phyloP scores from a whole-genome alignment of 2,113 vertebrate species.

The Hemiscyllium ocellatum region DNA sequence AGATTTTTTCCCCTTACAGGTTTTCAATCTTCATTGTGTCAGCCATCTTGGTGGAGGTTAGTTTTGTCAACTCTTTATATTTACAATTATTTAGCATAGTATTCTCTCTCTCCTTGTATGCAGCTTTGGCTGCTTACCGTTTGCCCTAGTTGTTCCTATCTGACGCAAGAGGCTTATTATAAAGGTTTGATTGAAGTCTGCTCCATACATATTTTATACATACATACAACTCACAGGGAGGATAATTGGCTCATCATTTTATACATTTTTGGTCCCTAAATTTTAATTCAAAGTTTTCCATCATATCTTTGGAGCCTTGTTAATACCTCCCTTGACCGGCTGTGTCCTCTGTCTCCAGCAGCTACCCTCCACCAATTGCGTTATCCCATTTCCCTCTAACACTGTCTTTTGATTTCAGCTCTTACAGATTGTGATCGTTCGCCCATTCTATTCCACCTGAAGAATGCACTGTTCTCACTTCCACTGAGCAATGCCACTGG shows the following conservation, averaged over 20 bases:
- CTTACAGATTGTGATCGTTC: neutral
- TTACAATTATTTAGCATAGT: neutral
- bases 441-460: neutral
- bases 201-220: neutral
- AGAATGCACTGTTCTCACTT: neutral
- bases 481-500: neutral
- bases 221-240: neutral
- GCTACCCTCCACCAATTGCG: neutral
- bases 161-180: neutral
- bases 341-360: neutral
- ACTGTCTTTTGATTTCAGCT: neutral
- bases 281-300: neutral
- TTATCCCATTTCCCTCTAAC: neutral
- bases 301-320: neutral
- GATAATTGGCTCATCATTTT: neutral
- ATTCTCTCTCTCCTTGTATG: neutral
- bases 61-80: neutral
- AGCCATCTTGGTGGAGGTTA: neutral
- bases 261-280: neutral
- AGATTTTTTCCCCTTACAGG: neutral
- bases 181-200: neutral
- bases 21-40: neutral
- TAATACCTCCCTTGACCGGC: neutral
- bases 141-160: neutral
- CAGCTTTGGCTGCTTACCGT: neutral